These are phyloP conservation scores for Sycophaga agraensis DNA, from an alignment of 1,140 invertebrate genomes.

Conservation along the genomic window DNA sequence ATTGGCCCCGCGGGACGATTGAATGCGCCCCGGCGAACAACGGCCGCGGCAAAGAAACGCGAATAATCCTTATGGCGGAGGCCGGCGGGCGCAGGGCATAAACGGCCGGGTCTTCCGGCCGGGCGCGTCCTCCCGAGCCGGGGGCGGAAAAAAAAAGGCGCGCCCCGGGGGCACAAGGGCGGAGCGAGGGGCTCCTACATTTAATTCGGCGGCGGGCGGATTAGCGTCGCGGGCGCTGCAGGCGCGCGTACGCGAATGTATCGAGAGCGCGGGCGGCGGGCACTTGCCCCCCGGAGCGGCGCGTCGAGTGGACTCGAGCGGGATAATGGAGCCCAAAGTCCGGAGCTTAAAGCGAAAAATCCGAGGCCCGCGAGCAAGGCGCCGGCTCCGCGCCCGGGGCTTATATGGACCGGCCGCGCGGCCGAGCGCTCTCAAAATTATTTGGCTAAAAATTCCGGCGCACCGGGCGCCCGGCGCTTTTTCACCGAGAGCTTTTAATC, in stretches of 20 bases:
- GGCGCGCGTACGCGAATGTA: conserved; percentile 53
- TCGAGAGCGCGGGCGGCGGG: conserved; percentile 33
- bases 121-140: conserved; percentile 22
- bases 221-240: conserved; percentile 46
- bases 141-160: background rate
- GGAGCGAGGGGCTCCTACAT: conserved; percentile 36
- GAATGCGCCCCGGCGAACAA: conserved; percentile 34
- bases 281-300: conserved; percentile 4
- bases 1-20: conserved; percentile 34
- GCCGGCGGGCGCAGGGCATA: background rate
- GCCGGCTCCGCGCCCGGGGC: background rate
- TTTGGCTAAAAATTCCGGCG: background rate
- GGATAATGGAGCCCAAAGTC: conserved; percentile 32
- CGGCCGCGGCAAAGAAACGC: conserved; percentile 33
- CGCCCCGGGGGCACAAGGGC: background rate
- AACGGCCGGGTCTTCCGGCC: conserved; percentile 36
- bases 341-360: conserved; percentile 29
- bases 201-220: conserved; percentile 42
- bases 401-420: background rate
- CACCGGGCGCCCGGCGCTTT: no score
- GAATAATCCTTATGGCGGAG: conserved; percentile 29
- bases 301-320: conserved; percentile 17
- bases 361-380: no score
- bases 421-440: background rate
- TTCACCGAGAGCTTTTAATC: no score